Percentiles rank a stretch among this genome's conserved stretches.
These are phyloP conservation scores for Liopterus haemorrhoidalis DNA, from an alignment of 2,888 invertebrate genomes.

Conservation along the genomic window DNA sequence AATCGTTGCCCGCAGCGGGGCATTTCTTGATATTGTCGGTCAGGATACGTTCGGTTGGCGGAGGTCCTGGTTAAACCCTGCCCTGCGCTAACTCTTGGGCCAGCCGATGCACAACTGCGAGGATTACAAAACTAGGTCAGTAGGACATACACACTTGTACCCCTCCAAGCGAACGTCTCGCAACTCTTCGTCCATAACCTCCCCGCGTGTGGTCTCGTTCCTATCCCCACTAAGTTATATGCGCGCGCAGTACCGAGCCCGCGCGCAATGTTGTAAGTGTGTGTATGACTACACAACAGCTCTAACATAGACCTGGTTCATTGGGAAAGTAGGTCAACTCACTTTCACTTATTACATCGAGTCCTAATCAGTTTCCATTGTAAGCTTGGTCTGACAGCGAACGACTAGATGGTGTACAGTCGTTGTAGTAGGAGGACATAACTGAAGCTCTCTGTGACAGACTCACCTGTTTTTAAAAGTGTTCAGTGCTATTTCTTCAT, in stretches of 20 bases:
- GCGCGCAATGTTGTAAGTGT: slow-evolving; percentile 41
- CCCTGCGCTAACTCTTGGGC: slow-evolving; percentile 53
- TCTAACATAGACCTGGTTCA: slow-evolving; percentile 90
- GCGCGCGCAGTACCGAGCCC: slow-evolving; percentile 27
- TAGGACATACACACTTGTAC: slow-evolving; percentile 65
- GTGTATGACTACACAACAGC: slow-evolving; percentile 45
- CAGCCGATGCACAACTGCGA: slow-evolving; percentile 57
- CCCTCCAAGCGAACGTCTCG: slow-evolving; percentile 44
- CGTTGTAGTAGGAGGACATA: no score
- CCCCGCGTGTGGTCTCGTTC: slow-evolving; percentile 33
- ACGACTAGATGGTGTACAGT: no score
- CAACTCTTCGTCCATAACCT: slow-evolving; percentile 33
- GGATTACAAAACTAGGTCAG: slow-evolving; percentile 82
- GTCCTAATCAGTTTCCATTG: slow-evolving; percentile 67
- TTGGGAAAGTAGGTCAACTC: slow-evolving; percentile 85
- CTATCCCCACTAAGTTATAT: slow-evolving; percentile 37
- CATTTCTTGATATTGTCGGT: no score
- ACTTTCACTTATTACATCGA: slow-evolving; percentile 85
- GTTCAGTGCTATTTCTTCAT: no score
- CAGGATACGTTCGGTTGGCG: no score
- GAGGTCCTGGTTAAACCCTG: no score
- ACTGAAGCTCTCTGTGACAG: no score
- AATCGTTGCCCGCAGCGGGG: no score
- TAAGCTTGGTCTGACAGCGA: slow-evolving; percentile 53
- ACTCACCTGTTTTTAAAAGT: no score